These are phyloP conservation scores for Corticium candelabrum DNA, from an alignment of 37 sponge, comb jelly and placozoan genomes.

Conservation along the genomic window DNA sequence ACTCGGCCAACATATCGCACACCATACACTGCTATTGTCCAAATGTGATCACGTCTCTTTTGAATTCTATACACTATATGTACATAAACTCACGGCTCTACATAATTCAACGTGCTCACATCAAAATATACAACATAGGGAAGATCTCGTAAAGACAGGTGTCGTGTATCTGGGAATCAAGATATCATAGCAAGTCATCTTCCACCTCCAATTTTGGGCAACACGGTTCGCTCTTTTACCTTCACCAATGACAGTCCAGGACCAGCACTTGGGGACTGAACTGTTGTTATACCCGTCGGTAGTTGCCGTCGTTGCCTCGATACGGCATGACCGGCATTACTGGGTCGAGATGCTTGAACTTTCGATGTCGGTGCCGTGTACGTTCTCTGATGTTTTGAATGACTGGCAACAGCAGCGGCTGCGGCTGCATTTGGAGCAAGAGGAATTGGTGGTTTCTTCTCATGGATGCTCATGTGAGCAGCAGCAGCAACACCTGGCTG, in stretches of 20 bases:
- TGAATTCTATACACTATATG: no score
- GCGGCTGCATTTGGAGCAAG: conserved; percentile 3
- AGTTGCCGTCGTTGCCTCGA: background rate
- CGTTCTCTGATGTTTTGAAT: background rate
- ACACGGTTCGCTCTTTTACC: background rate
- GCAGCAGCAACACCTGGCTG: background rate
- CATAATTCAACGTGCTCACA: no score
- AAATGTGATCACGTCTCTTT: no score
- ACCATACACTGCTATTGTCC: no score
- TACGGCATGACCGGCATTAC: no score
- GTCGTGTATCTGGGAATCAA: no score
- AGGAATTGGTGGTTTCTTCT: conserved; percentile 24
- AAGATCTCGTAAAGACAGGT: no score
- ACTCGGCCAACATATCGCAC: no score
- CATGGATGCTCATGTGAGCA: background rate
- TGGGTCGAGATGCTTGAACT: no score
- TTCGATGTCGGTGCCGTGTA: background rate
- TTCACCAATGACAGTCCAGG: background rate
- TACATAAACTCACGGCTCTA: no score
- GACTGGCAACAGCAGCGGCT: background rate
- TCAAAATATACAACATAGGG: no score
- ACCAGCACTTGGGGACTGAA: background rate
- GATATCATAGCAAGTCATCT: no score
- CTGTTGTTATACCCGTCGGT: background rate
- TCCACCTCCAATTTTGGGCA: background rate